Conservation (phyloP, 2,888 invertebrate species). For the Drosophila borborema region DNA sequence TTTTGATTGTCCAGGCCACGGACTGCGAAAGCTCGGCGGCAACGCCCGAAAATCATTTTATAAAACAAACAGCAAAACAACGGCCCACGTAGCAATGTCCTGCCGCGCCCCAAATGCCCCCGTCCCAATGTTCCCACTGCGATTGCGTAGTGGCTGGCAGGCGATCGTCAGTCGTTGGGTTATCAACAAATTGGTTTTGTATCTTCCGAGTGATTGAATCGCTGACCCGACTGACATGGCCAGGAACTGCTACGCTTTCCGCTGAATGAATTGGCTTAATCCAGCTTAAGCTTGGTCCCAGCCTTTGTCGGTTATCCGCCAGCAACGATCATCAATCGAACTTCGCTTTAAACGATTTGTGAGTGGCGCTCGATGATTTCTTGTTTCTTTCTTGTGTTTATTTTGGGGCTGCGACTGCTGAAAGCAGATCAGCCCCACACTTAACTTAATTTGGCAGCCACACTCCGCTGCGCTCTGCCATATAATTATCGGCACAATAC, state of each 20-base stretch:
- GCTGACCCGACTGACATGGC: slow-evolving; percentile 47
- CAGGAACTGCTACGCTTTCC: slow-evolving; percentile 35
- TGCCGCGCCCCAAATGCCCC: slow-evolving; percentile 55
- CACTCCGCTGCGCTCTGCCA: slow-evolving; percentile 67
- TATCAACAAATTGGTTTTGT: slow-evolving; percentile 80
- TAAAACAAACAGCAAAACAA: slow-evolving; percentile 69
- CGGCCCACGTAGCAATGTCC: slow-evolving; percentile 65
- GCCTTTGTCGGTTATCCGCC: slow-evolving; percentile 76
- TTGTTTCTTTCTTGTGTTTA: slow-evolving; percentile 9
- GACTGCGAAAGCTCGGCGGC: slow-evolving; percentile 30
- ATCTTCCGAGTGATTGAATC: slow-evolving; percentile 76
- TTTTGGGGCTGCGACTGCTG: slow-evolving; percentile 59
- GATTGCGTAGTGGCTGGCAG: slow-evolving; percentile 50
- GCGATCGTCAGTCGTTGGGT: slow-evolving; percentile 67
- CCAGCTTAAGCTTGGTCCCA: slow-evolving; percentile 47
- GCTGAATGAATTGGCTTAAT: slow-evolving; percentile 67
- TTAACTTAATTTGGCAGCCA: slow-evolving; percentile 85
- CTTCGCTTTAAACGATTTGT: slow-evolving; percentile 75
- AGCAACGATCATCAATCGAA: slow-evolving; percentile 72
- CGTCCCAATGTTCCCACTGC: slow-evolving; percentile 55
- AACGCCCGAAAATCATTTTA: slow-evolving; percentile 69
- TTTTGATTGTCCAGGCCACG: slow-evolving; percentile 58
- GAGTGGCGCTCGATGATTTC: slow-evolving; percentile 55
- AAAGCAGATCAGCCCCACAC: slow-evolving; percentile 82
- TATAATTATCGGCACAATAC: slow-evolving; percentile 83